Conservation (phyloP, 2,113 vertebrate species). For the Acanthisitta chloris region DNA sequence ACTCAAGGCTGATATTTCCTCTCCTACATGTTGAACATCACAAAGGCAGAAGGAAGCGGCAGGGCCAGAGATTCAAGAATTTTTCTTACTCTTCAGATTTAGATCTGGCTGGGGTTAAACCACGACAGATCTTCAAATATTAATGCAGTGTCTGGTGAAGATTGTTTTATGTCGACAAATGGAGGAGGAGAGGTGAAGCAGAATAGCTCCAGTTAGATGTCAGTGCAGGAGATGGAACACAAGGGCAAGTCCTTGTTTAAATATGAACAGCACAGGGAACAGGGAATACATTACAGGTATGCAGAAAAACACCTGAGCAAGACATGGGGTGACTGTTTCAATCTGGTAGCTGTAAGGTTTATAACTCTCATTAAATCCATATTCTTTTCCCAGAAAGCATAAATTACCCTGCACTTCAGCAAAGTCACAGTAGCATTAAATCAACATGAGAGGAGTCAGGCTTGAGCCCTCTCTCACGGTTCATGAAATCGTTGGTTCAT, state of each 20-base stretch:
- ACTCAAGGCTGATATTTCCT: neutral
- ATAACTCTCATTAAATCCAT: neutral
- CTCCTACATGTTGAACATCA: neutral
- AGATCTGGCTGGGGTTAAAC: neutral
- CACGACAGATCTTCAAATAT: neutral
- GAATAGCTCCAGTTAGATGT: neutral
- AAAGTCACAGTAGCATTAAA: neutral
- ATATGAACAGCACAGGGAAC: neutral
- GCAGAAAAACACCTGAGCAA: neutral
- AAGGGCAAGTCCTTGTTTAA: neutral
- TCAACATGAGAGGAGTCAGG: neutral
- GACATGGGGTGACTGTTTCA: neutral
- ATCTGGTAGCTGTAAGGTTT: neutral
- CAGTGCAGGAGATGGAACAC: neutral
- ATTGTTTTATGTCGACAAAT: neutral
- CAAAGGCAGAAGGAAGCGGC: neutral
- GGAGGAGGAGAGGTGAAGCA: neutral
- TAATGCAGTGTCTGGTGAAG: neutral
- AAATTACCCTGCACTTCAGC: neutral
- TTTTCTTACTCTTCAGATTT: neutral
- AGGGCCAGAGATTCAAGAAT: neutral
- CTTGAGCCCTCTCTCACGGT: rapidly evolving
- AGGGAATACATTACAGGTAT: neutral
- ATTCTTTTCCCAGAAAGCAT: neutral
- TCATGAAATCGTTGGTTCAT: neutral